These are phyloP conservation scores for Girardinus metallicus DNA, from an alignment of 2,797 vertebrate genomes.

Conservation along the genomic window DNA sequence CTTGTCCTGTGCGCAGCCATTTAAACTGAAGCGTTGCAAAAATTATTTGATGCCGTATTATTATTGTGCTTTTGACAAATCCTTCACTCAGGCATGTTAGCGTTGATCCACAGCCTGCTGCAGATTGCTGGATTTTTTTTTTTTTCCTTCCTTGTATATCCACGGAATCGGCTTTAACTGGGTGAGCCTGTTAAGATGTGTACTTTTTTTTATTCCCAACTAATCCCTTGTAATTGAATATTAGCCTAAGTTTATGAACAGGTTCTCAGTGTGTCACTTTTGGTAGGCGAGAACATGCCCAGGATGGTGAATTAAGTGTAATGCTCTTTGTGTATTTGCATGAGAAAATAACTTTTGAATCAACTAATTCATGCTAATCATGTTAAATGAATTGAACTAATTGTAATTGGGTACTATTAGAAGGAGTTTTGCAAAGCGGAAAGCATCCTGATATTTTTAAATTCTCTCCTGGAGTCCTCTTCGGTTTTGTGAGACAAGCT, in stretches of 20 bases:
- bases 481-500: slow-evolving; percentile 66
- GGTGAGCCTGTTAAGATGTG: slow-evolving; percentile 71
- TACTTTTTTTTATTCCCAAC: slow-evolving; percentile 51
- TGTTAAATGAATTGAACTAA: slow-evolving; percentile 78
- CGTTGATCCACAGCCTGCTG: slow-evolving; percentile 43
- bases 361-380: slow-evolving; percentile 67
- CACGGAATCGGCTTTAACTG: slow-evolving; percentile 73
- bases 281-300: slow-evolving; percentile 37
- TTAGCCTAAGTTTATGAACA: slow-evolving; percentile 73
- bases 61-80: slow-evolving; percentile 62
- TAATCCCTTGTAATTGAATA: slow-evolving; percentile 82
- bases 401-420: slow-evolving; percentile 77
- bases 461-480: slow-evolving; percentile 64
- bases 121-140: slow-evolving; percentile 29
- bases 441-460: slow-evolving; percentile 69
- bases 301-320: slow-evolving; percentile 41
- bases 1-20: slow-evolving; percentile 48
- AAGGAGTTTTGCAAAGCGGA: slow-evolving; percentile 65
- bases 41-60: slow-evolving; percentile 64
- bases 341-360: slow-evolving; percentile 71
- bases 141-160: slow-evolving; percentile 43
- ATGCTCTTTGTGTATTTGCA: slow-evolving; percentile 43
- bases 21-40: slow-evolving; percentile 47
- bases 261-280: slow-evolving; percentile 61
- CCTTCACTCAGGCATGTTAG: slow-evolving; percentile 50